Conservation (phyloP, 2,113 vertebrate species). For the Phyllostomus discolor region DNA sequence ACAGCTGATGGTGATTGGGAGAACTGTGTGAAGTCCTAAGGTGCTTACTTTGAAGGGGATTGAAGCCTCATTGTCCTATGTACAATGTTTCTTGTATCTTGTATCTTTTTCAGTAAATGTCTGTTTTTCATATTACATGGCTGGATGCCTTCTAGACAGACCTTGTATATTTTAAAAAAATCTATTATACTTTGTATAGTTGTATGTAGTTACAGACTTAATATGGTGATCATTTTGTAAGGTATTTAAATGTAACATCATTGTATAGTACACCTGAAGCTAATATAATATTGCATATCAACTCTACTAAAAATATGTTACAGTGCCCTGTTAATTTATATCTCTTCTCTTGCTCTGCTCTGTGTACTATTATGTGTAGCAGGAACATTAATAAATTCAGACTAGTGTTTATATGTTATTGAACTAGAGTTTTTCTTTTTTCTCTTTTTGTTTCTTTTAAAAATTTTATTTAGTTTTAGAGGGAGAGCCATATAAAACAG, state of each 20-base stretch:
- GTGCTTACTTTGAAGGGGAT: too few species aligned
- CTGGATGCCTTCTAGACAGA: too few species aligned
- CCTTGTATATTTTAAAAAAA: neutral
- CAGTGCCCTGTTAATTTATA: neutral
- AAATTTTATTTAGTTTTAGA: too few species aligned
- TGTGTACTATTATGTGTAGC: neutral
- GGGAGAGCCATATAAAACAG: neutral
- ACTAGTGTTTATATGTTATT: neutral
- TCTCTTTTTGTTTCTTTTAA: too few species aligned
- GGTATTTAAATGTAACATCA: neutral
- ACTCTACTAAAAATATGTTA: neutral
- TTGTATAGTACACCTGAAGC: neutral
- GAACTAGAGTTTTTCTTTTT: neutral
- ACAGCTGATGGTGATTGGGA: too few species aligned
- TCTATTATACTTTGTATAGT: neutral
- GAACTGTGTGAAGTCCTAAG: too few species aligned
- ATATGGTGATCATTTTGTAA: neutral
- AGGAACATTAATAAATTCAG: constrained; percentile 13
- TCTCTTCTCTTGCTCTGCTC: neutral
- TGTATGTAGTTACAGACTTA: neutral
- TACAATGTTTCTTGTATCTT: too few species aligned
- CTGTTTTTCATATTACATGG: too few species aligned
- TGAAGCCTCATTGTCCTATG: too few species aligned
- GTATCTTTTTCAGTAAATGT: too few species aligned
- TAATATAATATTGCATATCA: neutral